Conservation (phyloP, 2,888 invertebrate species). For the Tanytarsus gracilentus region DNA sequence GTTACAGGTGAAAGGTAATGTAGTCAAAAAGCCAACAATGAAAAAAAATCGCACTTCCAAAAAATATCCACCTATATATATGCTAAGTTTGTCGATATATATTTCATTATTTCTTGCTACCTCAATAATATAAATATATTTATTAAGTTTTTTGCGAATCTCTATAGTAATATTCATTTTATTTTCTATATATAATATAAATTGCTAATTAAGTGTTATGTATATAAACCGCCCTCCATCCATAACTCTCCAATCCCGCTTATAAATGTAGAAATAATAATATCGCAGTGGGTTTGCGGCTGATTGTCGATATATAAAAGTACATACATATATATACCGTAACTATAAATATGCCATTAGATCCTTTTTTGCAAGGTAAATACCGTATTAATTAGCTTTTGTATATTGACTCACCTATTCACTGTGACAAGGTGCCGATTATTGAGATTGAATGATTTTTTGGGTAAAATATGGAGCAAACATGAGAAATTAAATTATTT, state of each 20-base stretch:
- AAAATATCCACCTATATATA: neutral
- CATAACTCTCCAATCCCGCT: neutral
- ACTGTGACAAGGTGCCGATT: no score
- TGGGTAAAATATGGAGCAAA: no score
- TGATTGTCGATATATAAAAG: no score
- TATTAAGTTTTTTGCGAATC: slow-evolving; percentile 5
- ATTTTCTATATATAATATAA: neutral
- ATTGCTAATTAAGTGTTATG: slow-evolving; percentile 5
- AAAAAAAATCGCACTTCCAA: neutral
- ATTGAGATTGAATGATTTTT: no score
- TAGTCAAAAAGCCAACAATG: no score
- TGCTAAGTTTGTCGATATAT: slow-evolving; percentile 1
- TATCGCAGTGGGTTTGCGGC: slow-evolving; percentile 58
- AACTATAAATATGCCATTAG: neutral
- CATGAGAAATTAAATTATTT: no score
- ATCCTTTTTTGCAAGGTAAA: slow-evolving; percentile 13
- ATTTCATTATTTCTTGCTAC: neutral
- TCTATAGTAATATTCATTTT: neutral
- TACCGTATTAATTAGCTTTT: no score
- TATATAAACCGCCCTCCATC: neutral
- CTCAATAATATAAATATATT: slow-evolving; percentile 5
- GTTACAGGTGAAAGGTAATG: slow-evolving; percentile 74
- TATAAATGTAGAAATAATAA: slow-evolving; percentile 52
- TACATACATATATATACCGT: no score
- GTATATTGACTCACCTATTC: no score